These are phyloP conservation scores for Lethenteron camtschaticum DNA, from an alignment of 2,113 vertebrate genomes.

Conservation along the genomic window DNA sequence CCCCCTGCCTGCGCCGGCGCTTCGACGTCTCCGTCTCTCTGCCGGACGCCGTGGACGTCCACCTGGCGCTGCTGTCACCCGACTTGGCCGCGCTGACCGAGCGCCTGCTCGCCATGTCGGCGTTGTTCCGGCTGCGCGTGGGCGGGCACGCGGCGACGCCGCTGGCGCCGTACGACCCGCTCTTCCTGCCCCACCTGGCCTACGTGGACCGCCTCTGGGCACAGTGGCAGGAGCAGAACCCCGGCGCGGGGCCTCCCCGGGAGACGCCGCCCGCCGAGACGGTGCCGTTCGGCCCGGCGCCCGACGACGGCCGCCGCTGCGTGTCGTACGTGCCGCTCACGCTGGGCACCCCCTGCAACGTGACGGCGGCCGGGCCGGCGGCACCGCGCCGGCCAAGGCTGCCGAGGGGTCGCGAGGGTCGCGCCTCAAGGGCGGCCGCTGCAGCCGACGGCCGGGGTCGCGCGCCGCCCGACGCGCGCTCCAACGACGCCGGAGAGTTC, in stretches of 20 bases:
- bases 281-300: conserved; percentile 16
- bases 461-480: no score
- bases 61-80: conserved; percentile 13
- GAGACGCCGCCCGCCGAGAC: conserved; percentile 12
- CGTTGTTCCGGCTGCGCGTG: conserved; percentile 17
- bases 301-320: conserved; percentile 14
- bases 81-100: conserved; percentile 8
- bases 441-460: no score
- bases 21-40: conserved; percentile 18
- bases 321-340: conserved; percentile 16
- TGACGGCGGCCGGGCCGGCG: conserved; percentile 7
- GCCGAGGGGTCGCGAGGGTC: no score
- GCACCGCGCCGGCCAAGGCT: no score
- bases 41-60: conserved; percentile 17
- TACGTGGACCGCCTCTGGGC: conserved; percentile 19
- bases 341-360: conserved; percentile 19
- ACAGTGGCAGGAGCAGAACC: conserved; percentile 17
- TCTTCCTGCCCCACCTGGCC: conserved; percentile 19
- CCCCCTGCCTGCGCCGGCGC: conserved; percentile 16
- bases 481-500: no score
- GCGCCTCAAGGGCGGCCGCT: no score
- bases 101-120: conserved; percentile 14
- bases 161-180: conserved; percentile 18
- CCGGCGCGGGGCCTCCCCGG: conserved; percentile 6
- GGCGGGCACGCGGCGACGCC: conserved; percentile 18